These are phyloP conservation scores for Calcarius lapponicus DNA, from an alignment of 2,797 vertebrate genomes.

Conservation along the genomic window DNA sequence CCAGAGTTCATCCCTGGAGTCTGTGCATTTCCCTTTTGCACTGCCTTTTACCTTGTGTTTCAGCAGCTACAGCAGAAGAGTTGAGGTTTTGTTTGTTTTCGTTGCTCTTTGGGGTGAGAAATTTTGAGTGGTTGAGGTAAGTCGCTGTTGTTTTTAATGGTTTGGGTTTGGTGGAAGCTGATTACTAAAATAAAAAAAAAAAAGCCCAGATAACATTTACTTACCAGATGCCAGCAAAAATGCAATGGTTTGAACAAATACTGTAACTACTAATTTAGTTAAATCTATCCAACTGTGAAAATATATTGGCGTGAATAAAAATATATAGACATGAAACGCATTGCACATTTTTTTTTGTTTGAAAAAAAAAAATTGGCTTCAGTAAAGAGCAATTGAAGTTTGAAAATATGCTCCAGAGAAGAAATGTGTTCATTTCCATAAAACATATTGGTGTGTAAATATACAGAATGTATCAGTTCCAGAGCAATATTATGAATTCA, in stretches of 20 bases:
- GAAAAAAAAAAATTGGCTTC: constrained; percentile 46
- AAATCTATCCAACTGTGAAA: constrained; percentile 66
- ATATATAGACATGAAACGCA: constrained; percentile 53
- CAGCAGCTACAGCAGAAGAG: background rate
- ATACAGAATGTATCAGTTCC: constrained; percentile 57
- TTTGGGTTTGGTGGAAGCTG: background rate
- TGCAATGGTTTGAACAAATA: constrained; percentile 54
- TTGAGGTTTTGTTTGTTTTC: background rate
- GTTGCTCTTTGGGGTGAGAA: background rate
- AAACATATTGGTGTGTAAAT: constrained; percentile 70
- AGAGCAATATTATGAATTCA: constrained; percentile 61
- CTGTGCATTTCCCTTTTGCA: background rate
- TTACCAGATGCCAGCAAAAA: constrained; percentile 47
- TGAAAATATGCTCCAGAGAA: constrained; percentile 59
- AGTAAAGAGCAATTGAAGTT: constrained; percentile 62
- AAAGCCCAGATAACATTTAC: constrained; percentile 1
- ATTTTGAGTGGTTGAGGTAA: background rate
- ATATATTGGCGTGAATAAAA: constrained; percentile 53
- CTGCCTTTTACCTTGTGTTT: background rate
- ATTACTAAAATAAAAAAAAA: background rate
- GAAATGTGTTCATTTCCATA: constrained; percentile 70
- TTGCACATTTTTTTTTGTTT: constrained; percentile 41
- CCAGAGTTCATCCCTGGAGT: background rate
- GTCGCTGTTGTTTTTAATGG: background rate
- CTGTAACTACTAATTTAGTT: constrained; percentile 63